Base-by-base conservation (phyloP, 2,797 vertebrate species). In the Thamnophis elegans region DNA sequence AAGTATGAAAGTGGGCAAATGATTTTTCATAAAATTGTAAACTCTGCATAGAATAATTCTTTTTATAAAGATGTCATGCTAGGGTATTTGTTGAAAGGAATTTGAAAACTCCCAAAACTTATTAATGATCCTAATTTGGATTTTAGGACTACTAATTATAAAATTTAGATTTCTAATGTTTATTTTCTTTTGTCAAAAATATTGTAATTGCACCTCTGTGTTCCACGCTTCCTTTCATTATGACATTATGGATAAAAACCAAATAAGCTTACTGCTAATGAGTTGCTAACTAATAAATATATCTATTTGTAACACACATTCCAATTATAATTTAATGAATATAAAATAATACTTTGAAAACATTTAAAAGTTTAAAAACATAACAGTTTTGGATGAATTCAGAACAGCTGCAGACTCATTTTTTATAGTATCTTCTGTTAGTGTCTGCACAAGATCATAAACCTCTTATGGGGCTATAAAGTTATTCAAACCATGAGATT, bases 261-360 rank as follows among this genome's bases (percentile, higher is more conserved):
- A 26, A 28, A 90, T 91, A 93, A 32, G 55, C 36, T 89, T 59
- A 56, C 20, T 87, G n/a, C 87, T 89, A 68, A 88, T 55, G 86
- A 93, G 51, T 73, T 42, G 54, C 91, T 94, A 87, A 54, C 2
- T 87, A 93, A 91, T 93, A 85, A 91, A 90, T 59, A 93, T 68
- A 56, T 87, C 22, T 51, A 55, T 88, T 68, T 36, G 20, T 73
- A 47, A 88, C 58, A 13, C 68, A 89, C 85, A 12, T 36, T 89
- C 7, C 58, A 5, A 13, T 91, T 89, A 92, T 85, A 89, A 68
- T 85, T 11, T 28, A 65, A 0, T 53, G 93, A 73, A 90, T 56
- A 59, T 20, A 51, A 60, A 78, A 90, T 32, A 85, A 2, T 62
- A 10, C 73, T 90, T 32, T 85, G 89, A 92, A 87, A 91, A 89